Percentiles rank a stretch among this genome's conserved stretches.
These are phyloP conservation scores for Copidosoma aretas DNA, from an alignment of 2,888 invertebrate genomes.

Conservation along the genomic window DNA sequence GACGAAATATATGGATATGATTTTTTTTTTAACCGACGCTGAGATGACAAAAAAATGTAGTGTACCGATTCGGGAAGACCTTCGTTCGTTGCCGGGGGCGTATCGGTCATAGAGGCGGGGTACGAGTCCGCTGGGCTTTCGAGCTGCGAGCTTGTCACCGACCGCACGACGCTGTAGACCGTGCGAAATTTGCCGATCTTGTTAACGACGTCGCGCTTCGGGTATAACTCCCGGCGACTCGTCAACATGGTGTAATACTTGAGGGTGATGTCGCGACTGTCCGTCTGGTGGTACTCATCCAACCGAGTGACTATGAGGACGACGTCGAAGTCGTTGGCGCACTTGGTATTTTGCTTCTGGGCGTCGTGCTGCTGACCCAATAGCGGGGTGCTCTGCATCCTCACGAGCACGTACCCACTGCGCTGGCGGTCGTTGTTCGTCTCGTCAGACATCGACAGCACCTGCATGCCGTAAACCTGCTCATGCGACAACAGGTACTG, in stretches of 20 bases:
- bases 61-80: background rate
- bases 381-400: conserved; percentile 67
- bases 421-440: conserved; percentile 52
- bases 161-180: conserved; percentile 63
- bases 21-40: too few relatives aligned
- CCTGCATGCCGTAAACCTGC: conserved; percentile 72
- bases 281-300: conserved; percentile 54
- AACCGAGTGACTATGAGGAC: conserved; percentile 71
- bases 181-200: conserved; percentile 70
- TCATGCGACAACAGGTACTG: conserved; percentile 75
- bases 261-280: conserved; percentile 54
- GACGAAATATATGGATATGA: too few relatives aligned
- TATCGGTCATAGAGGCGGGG: conserved; percentile 42
- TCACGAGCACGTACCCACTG: conserved; percentile 71
- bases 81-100: conserved; percentile 1
- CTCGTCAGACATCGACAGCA: conserved; percentile 67
- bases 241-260: conserved; percentile 59
- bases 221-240: conserved; percentile 66
- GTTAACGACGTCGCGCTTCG: conserved; percentile 68
- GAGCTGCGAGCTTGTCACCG: conserved; percentile 49
- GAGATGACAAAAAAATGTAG: too few relatives aligned
- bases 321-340: conserved; percentile 73
- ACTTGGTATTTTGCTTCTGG: conserved; percentile 65
- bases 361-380: conserved; percentile 68
- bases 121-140: conserved; percentile 53